Percentiles rank a stretch among this genome's conserved stretches.
Conservation (phyloP, 2,797 vertebrate genomes). For the Macroramphosus scolopax region DNA sequence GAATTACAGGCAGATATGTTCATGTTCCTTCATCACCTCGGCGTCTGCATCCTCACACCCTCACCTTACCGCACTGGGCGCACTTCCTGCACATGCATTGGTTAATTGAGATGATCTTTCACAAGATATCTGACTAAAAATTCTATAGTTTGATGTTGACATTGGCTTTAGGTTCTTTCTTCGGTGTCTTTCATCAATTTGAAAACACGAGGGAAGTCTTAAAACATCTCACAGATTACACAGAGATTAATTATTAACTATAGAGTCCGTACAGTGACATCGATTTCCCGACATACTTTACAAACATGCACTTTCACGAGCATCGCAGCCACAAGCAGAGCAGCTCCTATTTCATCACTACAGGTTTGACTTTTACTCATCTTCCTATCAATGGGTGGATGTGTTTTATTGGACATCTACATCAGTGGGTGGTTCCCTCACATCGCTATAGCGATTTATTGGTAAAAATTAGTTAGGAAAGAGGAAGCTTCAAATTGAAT, state of each 20-base stretch:
- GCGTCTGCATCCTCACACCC: too few relatives aligned
- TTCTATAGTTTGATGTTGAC: too few relatives aligned
- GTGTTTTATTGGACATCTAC: conserved; percentile 41
- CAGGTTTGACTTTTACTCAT: conserved; percentile 11
- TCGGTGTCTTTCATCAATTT: too few relatives aligned
- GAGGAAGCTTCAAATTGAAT: conserved; percentile 60
- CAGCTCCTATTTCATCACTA: conserved; percentile 20
- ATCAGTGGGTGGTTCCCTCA: conserved; percentile 53
- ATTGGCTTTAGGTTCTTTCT: too few relatives aligned
- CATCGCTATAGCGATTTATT: too few relatives aligned
- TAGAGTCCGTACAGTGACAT: too few relatives aligned
- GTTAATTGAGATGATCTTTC: too few relatives aligned
- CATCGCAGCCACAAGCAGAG: conserved; percentile 17
- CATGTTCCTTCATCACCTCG: too few relatives aligned
- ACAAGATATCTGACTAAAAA: too few relatives aligned
- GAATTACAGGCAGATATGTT: too few relatives aligned
- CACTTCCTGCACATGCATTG: too few relatives aligned
- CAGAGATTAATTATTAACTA: conserved; percentile 6
- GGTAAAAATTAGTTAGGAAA: conserved; percentile 52
- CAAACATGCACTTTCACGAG: conserved; percentile 38
- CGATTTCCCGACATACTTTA: conserved; percentile 16
- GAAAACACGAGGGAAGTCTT: conserved; percentile 7
- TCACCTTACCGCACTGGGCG: too few relatives aligned
- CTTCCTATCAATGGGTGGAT: conserved; percentile 40
- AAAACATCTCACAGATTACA: conserved; percentile 18